These are phyloP conservation scores for Caenorhabditis briggsae DNA, from an alignment of 1,140 invertebrate genomes.

Conservation along the genomic window DNA sequence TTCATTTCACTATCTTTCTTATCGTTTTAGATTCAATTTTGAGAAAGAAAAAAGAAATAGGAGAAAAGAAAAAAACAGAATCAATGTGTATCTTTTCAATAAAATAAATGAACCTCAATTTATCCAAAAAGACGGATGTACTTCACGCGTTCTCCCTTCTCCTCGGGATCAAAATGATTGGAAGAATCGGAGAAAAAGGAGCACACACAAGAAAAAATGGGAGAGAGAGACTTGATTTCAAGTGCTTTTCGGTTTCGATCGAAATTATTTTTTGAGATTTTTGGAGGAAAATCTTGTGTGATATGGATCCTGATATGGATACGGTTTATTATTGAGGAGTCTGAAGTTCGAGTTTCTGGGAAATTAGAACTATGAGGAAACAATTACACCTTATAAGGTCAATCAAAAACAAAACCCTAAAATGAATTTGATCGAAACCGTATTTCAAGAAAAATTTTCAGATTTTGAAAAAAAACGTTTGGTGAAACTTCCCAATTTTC, in stretches of 20 bases:
- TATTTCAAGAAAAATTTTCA: too few relatives aligned
- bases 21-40: conserved; percentile 8
- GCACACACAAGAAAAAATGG: neutral
- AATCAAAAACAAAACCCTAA: too few relatives aligned
- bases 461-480: neutral
- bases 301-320: neutral
- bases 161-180: conserved; percentile 7
- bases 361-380: too few relatives aligned
- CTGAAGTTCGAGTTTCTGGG: neutral
- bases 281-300: neutral
- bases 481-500: neutral
- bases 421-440: too few relatives aligned
- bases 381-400: too few relatives aligned
- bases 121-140: conserved; percentile 54
- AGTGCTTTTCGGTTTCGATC: conserved; percentile 55
- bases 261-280: conserved; percentile 31
- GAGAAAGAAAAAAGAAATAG: too few relatives aligned
- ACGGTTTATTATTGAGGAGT: neutral
- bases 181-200: neutral
- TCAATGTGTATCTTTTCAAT: neutral
- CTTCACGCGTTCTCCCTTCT: conserved; percentile 16
- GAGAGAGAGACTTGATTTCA: neutral
- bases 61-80: neutral
- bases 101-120: conserved; percentile 43
- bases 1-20: neutral